Percentiles rank a stretch among this genome's conserved stretches.
Evolutionary conservation across 2,113 vertebrate species (phyloP).

Genomic region (Corydoras maculifer): DNA sequence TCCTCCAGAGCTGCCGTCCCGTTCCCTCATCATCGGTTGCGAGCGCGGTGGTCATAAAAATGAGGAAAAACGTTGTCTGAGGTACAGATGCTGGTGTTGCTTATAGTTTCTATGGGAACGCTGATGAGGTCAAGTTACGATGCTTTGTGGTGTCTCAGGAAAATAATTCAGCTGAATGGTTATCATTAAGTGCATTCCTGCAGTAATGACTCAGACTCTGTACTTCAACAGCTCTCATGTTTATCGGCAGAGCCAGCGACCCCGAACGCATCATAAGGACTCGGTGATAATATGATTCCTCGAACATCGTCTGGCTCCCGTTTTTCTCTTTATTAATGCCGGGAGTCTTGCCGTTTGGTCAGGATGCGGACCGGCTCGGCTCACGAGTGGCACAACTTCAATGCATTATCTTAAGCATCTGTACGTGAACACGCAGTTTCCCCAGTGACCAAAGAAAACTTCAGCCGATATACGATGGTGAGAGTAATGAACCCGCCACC

Average conservation of each 20-base stretch:
- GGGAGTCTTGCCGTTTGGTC: conserved; percentile 41
- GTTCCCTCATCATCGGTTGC: conserved; percentile 11
- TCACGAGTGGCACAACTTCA: neutral
- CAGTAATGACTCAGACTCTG: conserved; percentile 25
- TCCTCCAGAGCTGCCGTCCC: neutral
- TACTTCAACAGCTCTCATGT: conserved; percentile 19
- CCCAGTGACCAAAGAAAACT: too few relatives aligned
- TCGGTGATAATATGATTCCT: conserved; percentile 27
- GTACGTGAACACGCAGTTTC: too few relatives aligned
- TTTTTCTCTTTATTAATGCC: conserved; percentile 46
- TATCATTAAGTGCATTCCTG: conserved; percentile 33
- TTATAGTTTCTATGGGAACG: conserved; percentile 8
- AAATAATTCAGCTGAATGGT: conserved; percentile 29
- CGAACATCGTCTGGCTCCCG: conserved; percentile 47
- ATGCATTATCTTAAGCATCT: neutral
- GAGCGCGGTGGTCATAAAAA: neutral
- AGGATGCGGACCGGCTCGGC: conserved; percentile 47
- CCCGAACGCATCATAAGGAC: conserved; percentile 13
- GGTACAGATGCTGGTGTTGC: conserved; percentile 10
- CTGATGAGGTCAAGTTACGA: conserved; percentile 18
- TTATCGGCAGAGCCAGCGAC: conserved; percentile 28
- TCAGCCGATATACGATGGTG: too few relatives aligned
- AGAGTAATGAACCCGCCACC: too few relatives aligned
- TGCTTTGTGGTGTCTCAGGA: conserved; percentile 20
- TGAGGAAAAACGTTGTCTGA: neutral